phyloP scores from a whole-genome alignment of 2,888 invertebrate species.

The Alitta virens region DNA sequence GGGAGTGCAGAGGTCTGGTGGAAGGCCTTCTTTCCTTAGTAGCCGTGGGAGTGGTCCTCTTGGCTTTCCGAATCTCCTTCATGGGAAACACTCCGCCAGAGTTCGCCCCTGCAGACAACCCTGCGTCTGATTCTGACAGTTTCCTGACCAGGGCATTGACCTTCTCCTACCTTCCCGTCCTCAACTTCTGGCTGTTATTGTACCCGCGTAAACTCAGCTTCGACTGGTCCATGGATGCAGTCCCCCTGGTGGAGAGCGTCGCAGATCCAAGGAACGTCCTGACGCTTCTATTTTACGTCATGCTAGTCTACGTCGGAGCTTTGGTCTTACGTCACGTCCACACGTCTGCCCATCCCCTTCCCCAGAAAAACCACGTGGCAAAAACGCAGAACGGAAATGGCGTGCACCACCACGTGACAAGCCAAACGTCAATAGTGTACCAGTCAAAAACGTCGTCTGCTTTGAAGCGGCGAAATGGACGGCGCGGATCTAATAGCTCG shows the following conservation, averaged over 20 bases:
- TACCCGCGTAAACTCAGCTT: slow-evolving; percentile 88
- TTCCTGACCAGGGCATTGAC: slow-evolving; percentile 81
- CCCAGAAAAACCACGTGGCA: background rate
- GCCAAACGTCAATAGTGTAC: background rate
- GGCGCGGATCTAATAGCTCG: slow-evolving; percentile 31
- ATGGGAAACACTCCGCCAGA: slow-evolving; percentile 71
- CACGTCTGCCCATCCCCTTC: background rate
- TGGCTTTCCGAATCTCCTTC: slow-evolving; percentile 75
- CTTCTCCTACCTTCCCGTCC: slow-evolving; percentile 86
- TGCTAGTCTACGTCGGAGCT: slow-evolving; percentile 32
- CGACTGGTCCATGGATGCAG: slow-evolving; percentile 98
- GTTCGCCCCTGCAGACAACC: slow-evolving; percentile 94
- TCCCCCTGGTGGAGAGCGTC: slow-evolving; percentile 78
- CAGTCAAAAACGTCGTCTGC: background rate
- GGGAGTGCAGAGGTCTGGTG: slow-evolving; percentile 39
- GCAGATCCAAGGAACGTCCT: slow-evolving; percentile 78
- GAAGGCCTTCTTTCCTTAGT: slow-evolving; percentile 60
- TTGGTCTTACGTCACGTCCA: background rate
- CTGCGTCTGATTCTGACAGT: slow-evolving; percentile 83
- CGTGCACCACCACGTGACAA: background rate
- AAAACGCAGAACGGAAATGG: background rate
- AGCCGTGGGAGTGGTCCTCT: slow-evolving; percentile 68
- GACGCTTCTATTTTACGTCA: slow-evolving; percentile 72
- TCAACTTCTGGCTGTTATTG: slow-evolving; percentile 83
- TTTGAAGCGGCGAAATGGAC: background rate